phyloP scores from a whole-genome alignment of 2,888 invertebrate species.

The Stramonita haemastoma region DNA sequence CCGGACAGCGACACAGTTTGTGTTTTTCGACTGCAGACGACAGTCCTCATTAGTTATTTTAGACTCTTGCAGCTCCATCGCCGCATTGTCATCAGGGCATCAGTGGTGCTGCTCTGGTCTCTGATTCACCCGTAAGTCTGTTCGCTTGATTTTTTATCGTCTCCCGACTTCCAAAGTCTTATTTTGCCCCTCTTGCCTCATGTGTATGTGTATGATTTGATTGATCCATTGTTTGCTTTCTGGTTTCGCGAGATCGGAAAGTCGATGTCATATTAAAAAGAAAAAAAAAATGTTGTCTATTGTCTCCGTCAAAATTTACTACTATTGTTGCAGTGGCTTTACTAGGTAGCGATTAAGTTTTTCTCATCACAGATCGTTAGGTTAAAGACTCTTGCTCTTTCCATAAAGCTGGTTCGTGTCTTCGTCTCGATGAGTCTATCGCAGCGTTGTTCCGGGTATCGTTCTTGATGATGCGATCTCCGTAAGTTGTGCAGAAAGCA shows the following conservation, averaged over 20 bases:
- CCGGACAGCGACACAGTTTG: slow-evolving; percentile 30
- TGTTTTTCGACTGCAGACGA: slow-evolving; percentile 28
- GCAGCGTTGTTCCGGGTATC: too few species aligned
- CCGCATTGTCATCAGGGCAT: background rate
- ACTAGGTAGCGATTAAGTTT: background rate
- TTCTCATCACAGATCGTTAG: too few species aligned
- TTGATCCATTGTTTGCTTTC: slow-evolving; percentile 11
- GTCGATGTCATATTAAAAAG: too few species aligned
- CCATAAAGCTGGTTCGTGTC: too few species aligned
- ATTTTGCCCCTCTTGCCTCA: background rate
- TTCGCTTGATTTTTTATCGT: background rate
- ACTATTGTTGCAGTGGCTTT: background rate
- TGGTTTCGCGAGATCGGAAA: background rate
- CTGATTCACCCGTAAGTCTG: slow-evolving; percentile 6
- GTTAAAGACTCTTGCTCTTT: too few species aligned
- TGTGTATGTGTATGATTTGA: background rate
- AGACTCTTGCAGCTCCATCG: background rate
- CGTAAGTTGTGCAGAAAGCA: too few species aligned
- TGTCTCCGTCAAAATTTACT: background rate
- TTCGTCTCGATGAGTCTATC: too few species aligned
- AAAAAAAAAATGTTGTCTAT: too few species aligned
- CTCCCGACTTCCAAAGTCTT: background rate
- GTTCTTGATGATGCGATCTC: too few species aligned
- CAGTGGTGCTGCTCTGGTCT: background rate
- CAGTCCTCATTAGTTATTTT: slow-evolving; percentile 35